A percentile compares a stretch with the other conserved stretches of the same genome.
Evolutionary conservation across 1,140 invertebrate genomes (phyloP).

Genomic region (Drosophila triauraria): DNA sequence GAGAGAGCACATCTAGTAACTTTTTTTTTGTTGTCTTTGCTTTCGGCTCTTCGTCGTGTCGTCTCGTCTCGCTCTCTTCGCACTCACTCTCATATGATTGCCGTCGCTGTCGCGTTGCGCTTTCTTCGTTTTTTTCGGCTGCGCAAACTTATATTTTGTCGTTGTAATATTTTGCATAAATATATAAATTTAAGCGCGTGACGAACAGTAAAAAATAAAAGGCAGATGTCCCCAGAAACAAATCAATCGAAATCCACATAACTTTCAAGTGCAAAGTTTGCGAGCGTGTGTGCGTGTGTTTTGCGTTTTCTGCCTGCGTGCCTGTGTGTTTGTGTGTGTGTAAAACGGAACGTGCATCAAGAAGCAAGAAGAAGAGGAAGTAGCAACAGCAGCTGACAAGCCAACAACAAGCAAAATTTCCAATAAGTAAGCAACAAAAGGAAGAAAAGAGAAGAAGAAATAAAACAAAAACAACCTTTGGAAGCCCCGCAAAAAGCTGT

Average conservation of each 20-base stretch:
- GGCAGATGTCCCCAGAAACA: conserved; percentile 12
- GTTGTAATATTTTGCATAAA: conserved; percentile 71
- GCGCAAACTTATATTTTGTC: conserved; percentile 66
- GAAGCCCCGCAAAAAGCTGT: conserved; percentile 47
- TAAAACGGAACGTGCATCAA: conserved; percentile 61
- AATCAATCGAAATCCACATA: conserved; percentile 41
- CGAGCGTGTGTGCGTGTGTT: conserved; percentile 20
- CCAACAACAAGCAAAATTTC: conserved; percentile 40
- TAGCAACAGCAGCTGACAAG: conserved; percentile 53
- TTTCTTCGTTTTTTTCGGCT: conserved; percentile 59
- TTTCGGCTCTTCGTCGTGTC: conserved; percentile 25
- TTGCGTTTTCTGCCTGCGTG: conserved; percentile 8
- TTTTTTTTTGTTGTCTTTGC: conserved; percentile 17
- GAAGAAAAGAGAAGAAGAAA: conserved; percentile 11
- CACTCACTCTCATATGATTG: conserved; percentile 57
- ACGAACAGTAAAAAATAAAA: conserved; percentile 41
- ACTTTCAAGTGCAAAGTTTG: conserved; percentile 53
- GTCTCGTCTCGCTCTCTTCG: conserved; percentile 48
- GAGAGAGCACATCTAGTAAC: conserved; percentile 16
- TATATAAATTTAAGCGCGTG: conserved; percentile 57
- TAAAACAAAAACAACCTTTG: conserved; percentile 50
- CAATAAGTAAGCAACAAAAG: conserved; percentile 47
- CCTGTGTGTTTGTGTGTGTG: conserved; percentile 25
- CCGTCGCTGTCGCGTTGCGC: conserved; percentile 61
- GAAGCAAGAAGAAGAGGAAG: conserved; percentile 48